Base-by-base conservation (phyloP, 2,888 invertebrate genomes). In the Plebejus anna region DNA sequence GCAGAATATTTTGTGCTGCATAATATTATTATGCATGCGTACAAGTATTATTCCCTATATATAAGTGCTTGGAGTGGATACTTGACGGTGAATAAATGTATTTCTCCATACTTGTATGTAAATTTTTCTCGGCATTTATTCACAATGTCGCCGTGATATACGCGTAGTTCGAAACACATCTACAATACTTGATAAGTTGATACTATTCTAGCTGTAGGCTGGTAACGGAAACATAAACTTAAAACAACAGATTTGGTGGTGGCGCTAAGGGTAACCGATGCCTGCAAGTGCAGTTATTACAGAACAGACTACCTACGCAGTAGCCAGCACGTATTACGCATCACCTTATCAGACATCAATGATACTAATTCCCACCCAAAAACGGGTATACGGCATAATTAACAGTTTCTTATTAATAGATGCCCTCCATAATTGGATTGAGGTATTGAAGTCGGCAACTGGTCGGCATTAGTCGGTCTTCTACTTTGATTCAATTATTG, bases 401-500 rank as follows among this genome's bases (percentile, higher is more conserved):
- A 66, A 36, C 66, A 66, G 66, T 36, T 66, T 66, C 66, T 76
- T 78, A 76, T 78, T 77, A 79, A 75, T 79, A 79, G 78, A 59
- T 75, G 55, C 77, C 76, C 77, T 76, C 70, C 70, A 81, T 91
- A 89, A 90, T 88, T 82, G 84, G 90, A 90, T 91, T 89, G 87
- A 82, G 78, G 81, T 82, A 80, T 81, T 79, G 81, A 79, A 77
- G 79, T 79, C 79, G 82, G 82, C 84, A 82, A 84, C 66, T 66
- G 32, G 66, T 77, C 79, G 75, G 86, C 89, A 89, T 82, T 89
- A 77, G 75, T 86, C 80, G 76, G 90, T 90, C 86, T 91, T 90
- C 91, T 80, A 80, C 80, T 83, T 83, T 90, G 89, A 91, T 90
- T 90, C 85, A 85, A 90, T 90, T 89, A 90, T 82, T 80, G 77